Evolutionary conservation across 2,888 invertebrate genomes (phyloP).

Genomic region (Morpho achilles): DNA sequence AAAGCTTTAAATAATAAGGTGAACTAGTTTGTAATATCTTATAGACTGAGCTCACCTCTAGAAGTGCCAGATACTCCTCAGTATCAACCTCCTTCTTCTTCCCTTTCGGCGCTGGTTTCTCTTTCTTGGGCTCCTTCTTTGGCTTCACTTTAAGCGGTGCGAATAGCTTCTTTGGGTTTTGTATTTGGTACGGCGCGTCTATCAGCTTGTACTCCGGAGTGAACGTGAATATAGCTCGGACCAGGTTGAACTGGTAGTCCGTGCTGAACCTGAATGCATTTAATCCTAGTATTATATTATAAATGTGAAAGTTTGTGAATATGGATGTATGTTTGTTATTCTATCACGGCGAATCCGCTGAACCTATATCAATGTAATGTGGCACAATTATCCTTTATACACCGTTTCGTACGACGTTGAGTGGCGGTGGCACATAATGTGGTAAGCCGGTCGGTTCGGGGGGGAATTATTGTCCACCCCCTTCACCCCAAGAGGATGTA

Average conservation of each 20-base stretch:
- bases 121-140: conserved; percentile 49
- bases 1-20: too few relatives aligned
- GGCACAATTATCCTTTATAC: too few relatives aligned
- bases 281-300: too few relatives aligned
- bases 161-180: conserved; percentile 51
- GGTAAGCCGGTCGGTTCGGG: too few relatives aligned
- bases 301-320: too few relatives aligned
- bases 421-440: too few relatives aligned
- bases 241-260: conserved; percentile 62
- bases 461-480: too few relatives aligned
- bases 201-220: conserved; percentile 52
- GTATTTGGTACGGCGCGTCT: conserved; percentile 53
- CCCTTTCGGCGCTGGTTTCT: conserved; percentile 37
- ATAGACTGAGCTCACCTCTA: conserved; percentile 41
- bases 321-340: too few relatives aligned
- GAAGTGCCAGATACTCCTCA: conserved; percentile 50
- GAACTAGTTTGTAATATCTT: neutral
- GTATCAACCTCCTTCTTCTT: conserved; percentile 51
- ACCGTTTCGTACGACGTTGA: too few relatives aligned
- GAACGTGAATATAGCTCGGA: conserved; percentile 61
- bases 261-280: conserved; percentile 55
- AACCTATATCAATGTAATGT: too few relatives aligned
- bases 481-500: too few relatives aligned
- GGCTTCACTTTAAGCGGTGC: conserved; percentile 41
- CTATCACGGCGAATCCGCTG: too few relatives aligned